phyloP scores from a whole-genome alignment of 2,113 vertebrate genomes.

The Hippocampus comes region DNA sequence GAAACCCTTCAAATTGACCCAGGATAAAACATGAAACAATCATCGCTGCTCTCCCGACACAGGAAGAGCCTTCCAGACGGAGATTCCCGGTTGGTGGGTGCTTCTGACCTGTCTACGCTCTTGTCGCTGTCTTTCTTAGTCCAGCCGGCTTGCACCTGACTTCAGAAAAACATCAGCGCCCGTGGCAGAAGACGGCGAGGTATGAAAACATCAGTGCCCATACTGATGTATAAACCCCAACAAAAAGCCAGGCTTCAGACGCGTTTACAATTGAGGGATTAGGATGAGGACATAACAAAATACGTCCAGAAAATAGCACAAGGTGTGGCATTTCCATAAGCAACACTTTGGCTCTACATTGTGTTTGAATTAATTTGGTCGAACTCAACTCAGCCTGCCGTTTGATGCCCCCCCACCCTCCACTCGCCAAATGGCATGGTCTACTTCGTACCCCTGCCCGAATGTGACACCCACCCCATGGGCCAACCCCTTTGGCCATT shows the following conservation, averaged over 20 bases:
- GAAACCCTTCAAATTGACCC: conserved; percentile 57
- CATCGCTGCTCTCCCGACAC: conserved; percentile 29
- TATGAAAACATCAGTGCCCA: conserved; percentile 41
- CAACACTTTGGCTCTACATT: too few species aligned
- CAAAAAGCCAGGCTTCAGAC: conserved; percentile 18
- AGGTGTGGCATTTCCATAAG: too few species aligned
- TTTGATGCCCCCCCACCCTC: too few species aligned
- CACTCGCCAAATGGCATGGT: too few species aligned
- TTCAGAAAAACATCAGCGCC: conserved; percentile 60
- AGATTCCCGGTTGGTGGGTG: conserved; percentile 59
- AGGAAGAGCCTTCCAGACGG: conserved; percentile 63
- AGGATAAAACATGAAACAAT: conserved; percentile 53
- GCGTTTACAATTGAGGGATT: conserved; percentile 56
- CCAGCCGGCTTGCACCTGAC: conserved; percentile 33
- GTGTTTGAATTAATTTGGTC: too few species aligned
- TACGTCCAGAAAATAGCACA: too few species aligned
- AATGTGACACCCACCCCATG: too few species aligned
- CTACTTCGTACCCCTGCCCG: too few species aligned
- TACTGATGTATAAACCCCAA: conserved; percentile 6
- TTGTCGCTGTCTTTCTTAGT: background rate
- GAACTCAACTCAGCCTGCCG: too few species aligned
- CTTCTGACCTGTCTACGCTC: conserved; percentile 69
- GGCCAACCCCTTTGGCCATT: too few species aligned
- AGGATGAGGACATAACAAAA: background rate
- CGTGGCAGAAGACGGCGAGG: conserved; percentile 51